Evolutionary conservation across 2,797 vertebrate genomes (phyloP).

Genomic region (Poeciliopsis infans): DNA sequence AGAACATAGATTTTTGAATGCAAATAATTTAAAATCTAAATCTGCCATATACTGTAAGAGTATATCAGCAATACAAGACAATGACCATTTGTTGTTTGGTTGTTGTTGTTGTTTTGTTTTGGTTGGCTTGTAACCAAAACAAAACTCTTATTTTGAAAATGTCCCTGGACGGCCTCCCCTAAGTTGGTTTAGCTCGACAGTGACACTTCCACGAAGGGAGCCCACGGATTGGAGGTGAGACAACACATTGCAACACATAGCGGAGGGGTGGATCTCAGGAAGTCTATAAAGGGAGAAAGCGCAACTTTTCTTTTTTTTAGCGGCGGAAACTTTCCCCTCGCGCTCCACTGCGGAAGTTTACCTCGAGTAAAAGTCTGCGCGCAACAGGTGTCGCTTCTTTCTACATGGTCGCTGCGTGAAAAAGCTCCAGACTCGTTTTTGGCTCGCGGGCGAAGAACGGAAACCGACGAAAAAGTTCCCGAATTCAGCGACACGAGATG

Average conservation of each 20-base stretch:
- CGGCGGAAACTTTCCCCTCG: conserved; percentile 23
- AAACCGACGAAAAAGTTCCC: conserved; percentile 4
- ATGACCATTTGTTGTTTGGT: not conserved
- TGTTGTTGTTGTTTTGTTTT: not conserved
- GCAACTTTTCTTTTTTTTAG: not conserved
- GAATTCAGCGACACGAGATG: conserved; percentile 37
- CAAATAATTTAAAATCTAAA: not conserved
- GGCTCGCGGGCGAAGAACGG: not conserved
- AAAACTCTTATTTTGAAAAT: conserved; percentile 50
- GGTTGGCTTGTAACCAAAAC: too few relatives aligned
- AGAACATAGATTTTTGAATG: not conserved
- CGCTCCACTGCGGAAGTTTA: conserved; percentile 51
- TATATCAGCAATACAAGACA: not conserved
- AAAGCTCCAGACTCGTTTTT: conserved; percentile 1
- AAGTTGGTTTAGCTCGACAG: fast-evolving
- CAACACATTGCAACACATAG: conserved; percentile 26
- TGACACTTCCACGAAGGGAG: not conserved
- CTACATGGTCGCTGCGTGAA: not conserved
- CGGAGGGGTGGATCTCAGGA: conserved; percentile 34
- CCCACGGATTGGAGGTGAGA: conserved; percentile 10
- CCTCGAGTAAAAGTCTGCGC: not conserved
- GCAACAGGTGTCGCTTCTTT: conserved; percentile 47
- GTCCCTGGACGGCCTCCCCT: not conserved
- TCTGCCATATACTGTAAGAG: not conserved
- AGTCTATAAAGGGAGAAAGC: conserved; percentile 17